Evolutionary conservation across 2,113 vertebrate species (phyloP).

Genomic region (Strigops habroptila): DNA sequence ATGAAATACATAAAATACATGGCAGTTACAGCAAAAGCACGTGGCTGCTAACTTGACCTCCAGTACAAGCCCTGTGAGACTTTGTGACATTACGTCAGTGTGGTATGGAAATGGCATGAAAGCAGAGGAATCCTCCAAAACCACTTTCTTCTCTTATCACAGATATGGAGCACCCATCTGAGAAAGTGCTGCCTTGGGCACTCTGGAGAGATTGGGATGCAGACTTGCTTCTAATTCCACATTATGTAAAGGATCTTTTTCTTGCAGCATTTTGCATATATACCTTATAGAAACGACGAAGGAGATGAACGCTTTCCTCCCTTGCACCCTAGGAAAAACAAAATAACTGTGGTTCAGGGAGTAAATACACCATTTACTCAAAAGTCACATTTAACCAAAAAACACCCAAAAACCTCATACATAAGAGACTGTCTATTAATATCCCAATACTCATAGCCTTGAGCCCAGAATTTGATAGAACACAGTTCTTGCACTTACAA

Average conservation of each 20-base stretch:
- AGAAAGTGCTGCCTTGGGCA: not conserved
- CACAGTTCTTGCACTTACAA: not conserved
- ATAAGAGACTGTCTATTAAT: not conserved
- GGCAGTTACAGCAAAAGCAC: not conserved
- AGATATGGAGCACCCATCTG: not conserved
- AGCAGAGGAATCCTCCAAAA: not conserved
- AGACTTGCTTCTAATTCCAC: not conserved
- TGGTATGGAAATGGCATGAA: not conserved
- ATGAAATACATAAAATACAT: not conserved
- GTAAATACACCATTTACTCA: not conserved
- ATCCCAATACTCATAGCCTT: not conserved
- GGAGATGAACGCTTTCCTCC: constrained; percentile 93
- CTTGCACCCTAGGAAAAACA: constrained; percentile 83
- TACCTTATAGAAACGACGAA: constrained; percentile 93
- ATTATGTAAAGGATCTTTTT: not conserved
- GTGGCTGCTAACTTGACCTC: not conserved
- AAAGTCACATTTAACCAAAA: not conserved
- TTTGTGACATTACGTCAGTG: not conserved
- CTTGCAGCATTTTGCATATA: not conserved
- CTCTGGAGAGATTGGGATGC: not conserved
- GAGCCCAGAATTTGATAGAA: not conserved
- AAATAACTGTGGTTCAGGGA: not conserved
- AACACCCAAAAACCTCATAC: not conserved
- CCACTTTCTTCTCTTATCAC: not conserved
- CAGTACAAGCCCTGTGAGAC: not conserved